A percentile compares a stretch with the other conserved stretches of the same genome.
These are phyloP conservation scores for Anguilla japonica DNA, from an alignment of 2,113 vertebrate species.

Conservation along the genomic window DNA sequence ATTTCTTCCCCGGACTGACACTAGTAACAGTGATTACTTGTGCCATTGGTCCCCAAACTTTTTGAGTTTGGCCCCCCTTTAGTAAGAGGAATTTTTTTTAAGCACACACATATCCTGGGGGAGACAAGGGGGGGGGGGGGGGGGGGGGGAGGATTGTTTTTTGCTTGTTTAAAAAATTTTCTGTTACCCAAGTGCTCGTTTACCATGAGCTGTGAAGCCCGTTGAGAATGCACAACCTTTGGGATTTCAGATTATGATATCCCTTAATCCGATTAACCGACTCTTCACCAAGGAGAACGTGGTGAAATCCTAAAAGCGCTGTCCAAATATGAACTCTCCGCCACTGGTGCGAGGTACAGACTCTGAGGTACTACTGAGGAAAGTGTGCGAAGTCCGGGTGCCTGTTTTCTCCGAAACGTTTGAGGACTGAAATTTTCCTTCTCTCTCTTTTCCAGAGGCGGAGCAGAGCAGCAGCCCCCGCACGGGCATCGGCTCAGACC, in stretches of 20 bases:
- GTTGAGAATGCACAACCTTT: neutral
- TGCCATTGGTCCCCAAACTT: no score
- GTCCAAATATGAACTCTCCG: neutral
- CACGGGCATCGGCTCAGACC: conserved; percentile 84
- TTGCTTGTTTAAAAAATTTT: neutral
- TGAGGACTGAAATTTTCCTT: neutral
- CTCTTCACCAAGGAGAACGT: neutral
- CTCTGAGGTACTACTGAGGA: no score
- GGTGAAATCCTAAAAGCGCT: neutral
- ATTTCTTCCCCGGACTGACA: no score
- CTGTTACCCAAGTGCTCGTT: no score
- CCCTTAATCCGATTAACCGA: neutral
- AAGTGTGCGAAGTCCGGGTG: neutral
- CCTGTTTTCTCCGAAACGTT: neutral
- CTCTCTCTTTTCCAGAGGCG: conserved; percentile 70
- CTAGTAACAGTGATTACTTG: no score
- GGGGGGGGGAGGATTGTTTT: no score
- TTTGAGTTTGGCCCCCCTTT: no score
- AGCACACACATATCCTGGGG: no score
- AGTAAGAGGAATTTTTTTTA: no score
- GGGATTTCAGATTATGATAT: neutral
- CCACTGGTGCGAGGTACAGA: neutral
- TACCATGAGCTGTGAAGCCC: no score
- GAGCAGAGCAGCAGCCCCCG: conserved; percentile 88
- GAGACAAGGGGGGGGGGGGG: no score